Conservation (phyloP, 2,888 invertebrate species). For the Choreutis nemorana region DNA sequence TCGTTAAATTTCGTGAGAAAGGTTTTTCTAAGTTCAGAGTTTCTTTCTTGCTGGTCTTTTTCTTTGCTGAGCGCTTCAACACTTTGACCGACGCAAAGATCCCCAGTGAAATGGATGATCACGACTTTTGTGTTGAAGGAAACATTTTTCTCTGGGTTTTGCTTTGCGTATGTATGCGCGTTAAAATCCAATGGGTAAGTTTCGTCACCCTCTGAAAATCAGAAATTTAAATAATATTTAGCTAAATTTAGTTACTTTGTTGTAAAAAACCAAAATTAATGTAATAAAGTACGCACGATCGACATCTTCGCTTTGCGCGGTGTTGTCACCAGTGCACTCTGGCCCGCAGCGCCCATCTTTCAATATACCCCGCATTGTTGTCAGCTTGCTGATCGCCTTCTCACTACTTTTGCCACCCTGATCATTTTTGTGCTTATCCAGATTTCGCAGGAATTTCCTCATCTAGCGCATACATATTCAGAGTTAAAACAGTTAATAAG, state of each 20-base stretch:
- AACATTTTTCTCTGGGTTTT: conserved; percentile 48
- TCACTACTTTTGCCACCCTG: conserved; percentile 34
- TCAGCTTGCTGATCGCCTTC: conserved; percentile 44
- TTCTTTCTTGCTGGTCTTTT: conserved; percentile 69
- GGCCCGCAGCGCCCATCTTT: conserved; percentile 51
- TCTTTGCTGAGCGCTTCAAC: conserved; percentile 71
- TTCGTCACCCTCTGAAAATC: conserved; percentile 12
- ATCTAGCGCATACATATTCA: no score
- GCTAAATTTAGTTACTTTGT: no score
- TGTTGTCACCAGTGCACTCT: conserved; percentile 53
- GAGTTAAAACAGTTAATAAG: no score
- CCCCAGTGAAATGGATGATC: conserved; percentile 70
- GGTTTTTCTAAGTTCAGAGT: conserved; percentile 68
- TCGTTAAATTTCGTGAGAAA: conserved; percentile 57
- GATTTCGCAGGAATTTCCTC: conserved; percentile 55
- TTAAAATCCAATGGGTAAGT: conserved; percentile 41
- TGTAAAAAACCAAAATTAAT: no score
- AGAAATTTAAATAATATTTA: not conserved
- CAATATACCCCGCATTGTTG: conserved; percentile 49
- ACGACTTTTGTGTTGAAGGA: conserved; percentile 66
- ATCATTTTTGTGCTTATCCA: conserved; percentile 54
- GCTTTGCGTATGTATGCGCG: conserved; percentile 36
- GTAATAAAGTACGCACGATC: conserved; percentile 18
- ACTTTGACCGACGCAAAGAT: conserved; percentile 57
- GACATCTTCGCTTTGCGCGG: conserved; percentile 34